phyloP scores from a whole-genome alignment of 2,888 invertebrate genomes.

The Habrosyne pyritoides region DNA sequence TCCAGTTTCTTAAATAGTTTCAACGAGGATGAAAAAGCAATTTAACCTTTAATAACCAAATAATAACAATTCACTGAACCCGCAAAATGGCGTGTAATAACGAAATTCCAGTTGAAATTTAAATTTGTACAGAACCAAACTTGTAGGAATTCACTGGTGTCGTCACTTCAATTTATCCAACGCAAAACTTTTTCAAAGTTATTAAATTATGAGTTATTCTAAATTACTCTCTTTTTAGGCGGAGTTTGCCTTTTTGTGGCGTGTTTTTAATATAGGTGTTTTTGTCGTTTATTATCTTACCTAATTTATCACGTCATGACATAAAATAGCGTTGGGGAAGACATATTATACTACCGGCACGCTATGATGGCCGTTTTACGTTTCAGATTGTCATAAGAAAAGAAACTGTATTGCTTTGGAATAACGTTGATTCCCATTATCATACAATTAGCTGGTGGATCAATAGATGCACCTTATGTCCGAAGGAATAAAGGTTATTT shows the following conservation, averaged over 20 bases:
- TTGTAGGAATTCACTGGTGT: constrained; percentile 28
- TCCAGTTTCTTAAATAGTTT: constrained; percentile 5
- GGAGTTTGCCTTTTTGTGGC: not conserved
- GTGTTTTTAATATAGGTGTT: not conserved
- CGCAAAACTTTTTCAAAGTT: constrained; percentile 46
- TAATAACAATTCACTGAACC: constrained; percentile 21
- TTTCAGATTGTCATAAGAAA: too few species aligned
- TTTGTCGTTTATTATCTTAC: not conserved
- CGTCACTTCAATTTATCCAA: constrained; percentile 36
- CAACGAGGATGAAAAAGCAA: not conserved
- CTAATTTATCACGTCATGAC: too few species aligned
- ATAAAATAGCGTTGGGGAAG: too few species aligned
- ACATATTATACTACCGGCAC: too few species aligned
- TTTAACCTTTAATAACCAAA: not conserved
- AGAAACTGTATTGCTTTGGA: too few species aligned
- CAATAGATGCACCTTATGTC: too few species aligned
- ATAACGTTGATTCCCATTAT: too few species aligned
- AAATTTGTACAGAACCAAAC: constrained; percentile 28
- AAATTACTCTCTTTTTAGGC: constrained; percentile 22
- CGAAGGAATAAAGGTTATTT: too few species aligned
- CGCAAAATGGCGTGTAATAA: constrained; percentile 26
- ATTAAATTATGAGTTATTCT: constrained; percentile 43
- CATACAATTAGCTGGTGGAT: too few species aligned
- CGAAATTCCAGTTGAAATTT: constrained; percentile 25
- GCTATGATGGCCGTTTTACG: too few species aligned